A percentile compares a stretch with the other conserved stretches of the same genome.
Conservation (phyloP, 2,888 invertebrate genomes). For the Pseudococcus longispinus region DNA sequence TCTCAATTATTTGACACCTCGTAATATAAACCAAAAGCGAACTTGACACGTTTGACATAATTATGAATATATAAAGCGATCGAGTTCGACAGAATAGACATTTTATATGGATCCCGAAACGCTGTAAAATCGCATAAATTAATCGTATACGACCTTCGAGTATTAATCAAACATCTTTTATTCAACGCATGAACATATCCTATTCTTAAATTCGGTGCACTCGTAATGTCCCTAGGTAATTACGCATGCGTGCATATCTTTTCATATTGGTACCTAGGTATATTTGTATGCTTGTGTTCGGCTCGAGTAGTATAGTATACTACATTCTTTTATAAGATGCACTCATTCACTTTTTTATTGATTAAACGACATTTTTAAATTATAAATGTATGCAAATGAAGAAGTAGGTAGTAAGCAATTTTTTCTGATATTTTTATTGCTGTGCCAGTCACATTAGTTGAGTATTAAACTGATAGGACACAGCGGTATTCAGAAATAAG, state of each 20-base stretch:
- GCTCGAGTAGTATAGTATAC: no score
- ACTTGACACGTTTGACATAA: background rate
- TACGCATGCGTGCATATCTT: background rate
- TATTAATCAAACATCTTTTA: background rate
- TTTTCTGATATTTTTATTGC: no score
- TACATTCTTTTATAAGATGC: no score
- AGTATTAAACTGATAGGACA: no score
- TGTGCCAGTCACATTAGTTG: no score
- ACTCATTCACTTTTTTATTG: no score
- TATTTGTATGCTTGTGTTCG: no score
- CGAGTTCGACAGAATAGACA: background rate
- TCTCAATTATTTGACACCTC: background rate
- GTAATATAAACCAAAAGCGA: background rate
- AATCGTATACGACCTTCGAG: background rate
- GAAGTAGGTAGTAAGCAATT: no score
- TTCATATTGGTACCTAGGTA: background rate
- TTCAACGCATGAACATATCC: background rate
- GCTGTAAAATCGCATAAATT: constrained; percentile 16
- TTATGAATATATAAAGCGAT: background rate
- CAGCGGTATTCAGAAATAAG: no score
- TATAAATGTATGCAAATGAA: no score
- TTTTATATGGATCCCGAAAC: background rate
- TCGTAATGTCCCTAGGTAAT: background rate
- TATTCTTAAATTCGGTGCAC: background rate
- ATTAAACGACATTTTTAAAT: no score